phyloP scores from a whole-genome alignment of 2,797 vertebrate genomes.

The Sebastes baramenuke region DNA sequence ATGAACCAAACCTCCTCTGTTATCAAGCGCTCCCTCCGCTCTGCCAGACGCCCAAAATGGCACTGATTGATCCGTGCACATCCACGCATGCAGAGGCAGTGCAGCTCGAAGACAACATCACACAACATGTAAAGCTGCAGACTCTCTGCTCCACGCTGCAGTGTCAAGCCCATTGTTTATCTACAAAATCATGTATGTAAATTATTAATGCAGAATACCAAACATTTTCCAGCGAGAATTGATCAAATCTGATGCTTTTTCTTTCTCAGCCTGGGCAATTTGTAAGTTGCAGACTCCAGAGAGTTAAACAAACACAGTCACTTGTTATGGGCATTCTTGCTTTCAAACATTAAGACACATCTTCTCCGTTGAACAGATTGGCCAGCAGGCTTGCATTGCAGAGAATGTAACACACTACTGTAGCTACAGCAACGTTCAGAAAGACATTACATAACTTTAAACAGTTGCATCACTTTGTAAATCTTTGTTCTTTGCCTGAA shows the following conservation, averaged over 20 bases:
- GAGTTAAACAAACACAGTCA: not conserved
- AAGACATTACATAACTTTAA: conserved; percentile 36
- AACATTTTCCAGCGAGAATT: conserved; percentile 1
- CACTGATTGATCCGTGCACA: conserved; percentile 63
- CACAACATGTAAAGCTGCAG: conserved; percentile 30
- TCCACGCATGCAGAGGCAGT: conserved; percentile 64
- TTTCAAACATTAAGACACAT: conserved; percentile 4
- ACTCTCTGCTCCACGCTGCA: conserved; percentile 20
- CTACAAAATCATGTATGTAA: not conserved
- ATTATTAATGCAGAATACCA: conserved; percentile 17
- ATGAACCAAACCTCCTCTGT: conserved; percentile 50
- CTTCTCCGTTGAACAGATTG: conserved; percentile 15
- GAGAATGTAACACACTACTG: conserved; percentile 17
- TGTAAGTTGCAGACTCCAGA: not conserved
- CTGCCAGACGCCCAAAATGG: conserved; percentile 60
- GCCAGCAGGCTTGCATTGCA: conserved; percentile 10
- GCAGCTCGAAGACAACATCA: conserved; percentile 34
- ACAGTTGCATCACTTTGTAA: conserved; percentile 37
- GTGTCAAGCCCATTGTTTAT: not conserved
- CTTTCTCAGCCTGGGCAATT: not conserved
- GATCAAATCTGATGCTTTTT: conserved; percentile 6
- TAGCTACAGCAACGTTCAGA: conserved; percentile 24
- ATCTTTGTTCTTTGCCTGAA: conserved; percentile 30
- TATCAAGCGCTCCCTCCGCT: conserved; percentile 32
- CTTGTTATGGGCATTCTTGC: conserved; percentile 4